Evolutionary conservation across 2,797 vertebrate species (phyloP), one percentile per base, ranked within the genome.

Genomic region (Alectoris magna): DNA sequence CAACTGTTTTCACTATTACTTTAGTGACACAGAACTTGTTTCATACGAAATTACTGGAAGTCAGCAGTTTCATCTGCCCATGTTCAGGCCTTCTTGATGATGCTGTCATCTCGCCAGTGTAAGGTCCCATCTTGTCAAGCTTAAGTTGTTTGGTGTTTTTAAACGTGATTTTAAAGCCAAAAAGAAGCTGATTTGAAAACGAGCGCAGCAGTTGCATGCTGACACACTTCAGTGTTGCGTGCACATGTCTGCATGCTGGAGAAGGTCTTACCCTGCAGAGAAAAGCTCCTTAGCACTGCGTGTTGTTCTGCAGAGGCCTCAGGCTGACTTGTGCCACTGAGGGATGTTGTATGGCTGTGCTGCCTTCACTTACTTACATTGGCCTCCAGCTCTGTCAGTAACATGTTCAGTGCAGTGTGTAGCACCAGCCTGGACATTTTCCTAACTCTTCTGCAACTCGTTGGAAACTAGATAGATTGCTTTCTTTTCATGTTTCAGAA

Each of bases 11-110:
- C 49, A 17, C 22, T 90, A 0, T 94, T 79, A 23, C 62, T 95
- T 84, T 49, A 87, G 64, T 53, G 77, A 38, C 58, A 73, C 71
- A 81, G 84, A 87, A 59, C 74, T 87, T 76, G 79, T 82, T 94
- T 79, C 53, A 5, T 29, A 9, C 12, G 2, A 44, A 77, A 55
- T 92, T 59, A 3, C 23, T 38, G 0, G 7, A 82, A 64, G 44
- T 87, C 86, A 88, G 60, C 58, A 73, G 36, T 88, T 91, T 55
- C 27, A 69, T 22, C 71, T 44, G 6, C 36, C 36, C 62, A 15
- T 1, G 0, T 53, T 43, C 79, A 8, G 81, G 39, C 56, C 0
- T 0, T 72, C 53, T 56, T 9, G 2, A 4, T 59, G 75, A 27
- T 63, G 59, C 87, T 78, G 16, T 41, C 69, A 26, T 78, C 44